Evolutionary conservation across 2,113 vertebrate genomes (phyloP).

Genomic region (Lethenteron camtschaticum): DNA sequence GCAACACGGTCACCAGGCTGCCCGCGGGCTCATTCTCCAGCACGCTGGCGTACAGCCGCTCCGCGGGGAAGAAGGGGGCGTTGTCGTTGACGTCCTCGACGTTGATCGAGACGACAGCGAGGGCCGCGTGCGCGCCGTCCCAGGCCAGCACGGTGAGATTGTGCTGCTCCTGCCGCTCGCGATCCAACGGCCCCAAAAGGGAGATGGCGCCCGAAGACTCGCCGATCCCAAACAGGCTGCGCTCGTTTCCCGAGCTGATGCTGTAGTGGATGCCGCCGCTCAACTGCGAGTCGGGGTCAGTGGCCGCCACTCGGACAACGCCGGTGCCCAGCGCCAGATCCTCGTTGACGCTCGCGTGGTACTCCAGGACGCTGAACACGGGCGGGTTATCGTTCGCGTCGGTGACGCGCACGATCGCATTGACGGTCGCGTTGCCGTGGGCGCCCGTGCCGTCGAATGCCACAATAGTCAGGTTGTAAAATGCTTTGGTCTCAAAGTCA

Average conservation of each 20-base stretch:
- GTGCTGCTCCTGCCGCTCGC: constrained; percentile 41
- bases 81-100: constrained; percentile 87
- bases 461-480: constrained; percentile 63
- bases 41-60: constrained; percentile 48
- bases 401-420: constrained; percentile 36
- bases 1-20: constrained; percentile 54
- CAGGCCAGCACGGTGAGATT: constrained; percentile 48
- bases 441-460: constrained; percentile 64
- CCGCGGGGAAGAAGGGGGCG: constrained; percentile 55
- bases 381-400: constrained; percentile 80
- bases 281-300: constrained; percentile 50
- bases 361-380: constrained; percentile 40
- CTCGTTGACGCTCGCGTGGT: constrained; percentile 44
- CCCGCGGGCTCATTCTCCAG: constrained; percentile 63
- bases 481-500: constrained; percentile 50
- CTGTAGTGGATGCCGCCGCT: constrained; percentile 43
- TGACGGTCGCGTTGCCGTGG: constrained; percentile 43
- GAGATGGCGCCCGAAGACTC: constrained; percentile 45
- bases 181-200: constrained; percentile 40
- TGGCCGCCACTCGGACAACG: constrained; percentile 50
- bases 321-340: constrained; percentile 40
- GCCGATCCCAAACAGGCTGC: constrained; percentile 46
- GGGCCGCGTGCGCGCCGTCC: constrained; percentile 45
- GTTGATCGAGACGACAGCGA: constrained; percentile 50
- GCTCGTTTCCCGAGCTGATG: constrained; percentile 66